Percentiles rank a stretch among this genome's conserved stretches.
Conservation (phyloP, 2,888 invertebrate species). For the Lithophane semibrunnea region DNA sequence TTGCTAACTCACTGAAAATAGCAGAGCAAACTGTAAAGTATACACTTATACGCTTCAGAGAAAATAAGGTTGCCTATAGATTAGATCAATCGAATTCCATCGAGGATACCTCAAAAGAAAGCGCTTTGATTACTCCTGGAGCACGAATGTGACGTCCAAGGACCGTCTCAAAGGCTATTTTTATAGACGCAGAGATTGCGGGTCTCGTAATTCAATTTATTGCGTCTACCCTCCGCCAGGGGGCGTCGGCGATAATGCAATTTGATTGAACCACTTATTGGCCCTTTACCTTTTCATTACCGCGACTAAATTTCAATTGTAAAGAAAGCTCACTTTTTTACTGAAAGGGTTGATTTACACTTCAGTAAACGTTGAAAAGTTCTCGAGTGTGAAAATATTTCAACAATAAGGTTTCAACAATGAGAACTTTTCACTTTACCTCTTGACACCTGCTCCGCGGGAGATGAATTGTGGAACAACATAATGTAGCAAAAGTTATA, state of each 20-base stretch:
- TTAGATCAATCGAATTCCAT: constrained; percentile 59
- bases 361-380: constrained; percentile 60
- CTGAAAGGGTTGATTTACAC: constrained; percentile 60
- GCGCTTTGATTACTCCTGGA: constrained; percentile 74
- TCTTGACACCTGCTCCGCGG: constrained; percentile 80
- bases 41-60: neutral
- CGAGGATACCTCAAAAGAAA: constrained; percentile 67
- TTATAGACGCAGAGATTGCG: constrained; percentile 82
- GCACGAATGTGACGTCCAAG: constrained; percentile 65
- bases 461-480: constrained; percentile 80
- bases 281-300: constrained; percentile 87
- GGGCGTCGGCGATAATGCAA: constrained; percentile 85
- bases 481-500: constrained; percentile 67
- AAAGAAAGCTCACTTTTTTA: constrained; percentile 64
- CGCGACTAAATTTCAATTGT: constrained; percentile 77
- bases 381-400: constrained; percentile 76
- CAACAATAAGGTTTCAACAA: constrained; percentile 77
- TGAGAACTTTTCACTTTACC: constrained; percentile 81
- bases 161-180: constrained; percentile 78
- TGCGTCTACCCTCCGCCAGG: constrained; percentile 79
- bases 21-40: neutral
- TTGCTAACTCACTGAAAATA: neutral
- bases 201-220: constrained; percentile 86
- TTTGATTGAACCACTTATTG: constrained; percentile 88
- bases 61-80: constrained; percentile 22